A percentile compares a stretch with the other conserved stretches of the same genome.
Conservation (phyloP, 2,113 vertebrate genomes). For the Sylvietta virens region DNA sequence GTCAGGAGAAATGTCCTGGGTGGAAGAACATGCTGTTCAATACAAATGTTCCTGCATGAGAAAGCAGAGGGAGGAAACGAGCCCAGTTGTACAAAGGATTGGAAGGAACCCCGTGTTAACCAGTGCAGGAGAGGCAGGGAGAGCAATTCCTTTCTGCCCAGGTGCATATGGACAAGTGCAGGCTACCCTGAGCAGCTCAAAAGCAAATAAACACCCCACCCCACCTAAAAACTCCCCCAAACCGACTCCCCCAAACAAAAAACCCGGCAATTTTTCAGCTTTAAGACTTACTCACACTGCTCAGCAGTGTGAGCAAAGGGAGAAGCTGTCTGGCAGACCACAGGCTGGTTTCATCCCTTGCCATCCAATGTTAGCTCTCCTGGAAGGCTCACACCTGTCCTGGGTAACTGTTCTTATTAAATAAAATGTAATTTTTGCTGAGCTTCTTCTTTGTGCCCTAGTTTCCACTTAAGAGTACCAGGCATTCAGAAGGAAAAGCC, state of each 20-base stretch:
- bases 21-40: neutral
- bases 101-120: neutral
- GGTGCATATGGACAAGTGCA: neutral
- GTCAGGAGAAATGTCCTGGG: neutral
- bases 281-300: neutral
- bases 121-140: neutral
- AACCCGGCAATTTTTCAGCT: accelerated
- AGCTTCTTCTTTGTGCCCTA: neutral
- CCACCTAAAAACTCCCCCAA: accelerated
- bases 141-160: neutral
- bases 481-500: neutral
- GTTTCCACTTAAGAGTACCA: neutral
- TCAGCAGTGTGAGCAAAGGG: neutral
- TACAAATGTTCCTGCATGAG: neutral
- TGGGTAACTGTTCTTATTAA: neutral
- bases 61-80: neutral
- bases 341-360: neutral
- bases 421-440: neutral
- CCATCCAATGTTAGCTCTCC: neutral
- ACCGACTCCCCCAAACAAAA: accelerated
- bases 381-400: neutral
- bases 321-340: neutral
- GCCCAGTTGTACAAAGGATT: neutral
- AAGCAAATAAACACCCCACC: neutral
- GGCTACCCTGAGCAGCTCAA: neutral